Evolutionary conservation across 2,113 vertebrate genomes (phyloP).

Genomic region (Circaetus gallicus): DNA sequence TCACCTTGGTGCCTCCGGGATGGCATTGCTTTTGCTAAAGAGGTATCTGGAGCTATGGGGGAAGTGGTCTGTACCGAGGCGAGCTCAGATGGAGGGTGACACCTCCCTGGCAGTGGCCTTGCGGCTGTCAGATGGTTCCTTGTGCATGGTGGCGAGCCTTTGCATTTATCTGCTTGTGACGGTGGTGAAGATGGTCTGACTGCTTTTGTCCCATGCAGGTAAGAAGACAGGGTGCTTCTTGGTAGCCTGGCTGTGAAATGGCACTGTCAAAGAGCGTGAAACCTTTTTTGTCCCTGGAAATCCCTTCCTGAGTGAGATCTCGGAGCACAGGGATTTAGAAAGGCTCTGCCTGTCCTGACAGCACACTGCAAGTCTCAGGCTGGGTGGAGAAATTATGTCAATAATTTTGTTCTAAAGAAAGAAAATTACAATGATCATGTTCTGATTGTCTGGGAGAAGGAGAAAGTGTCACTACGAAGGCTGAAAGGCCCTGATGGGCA

Average conservation of each 20-base stretch:
- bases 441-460: not conserved
- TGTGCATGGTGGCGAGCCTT: rapidly evolving
- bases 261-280: not conserved
- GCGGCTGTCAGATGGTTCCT: not conserved
- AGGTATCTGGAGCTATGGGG: not conserved
- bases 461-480: not conserved
- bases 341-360: not conserved
- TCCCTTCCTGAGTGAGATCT: not conserved
- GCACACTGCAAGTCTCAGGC: not conserved
- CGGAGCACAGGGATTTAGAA: not conserved
- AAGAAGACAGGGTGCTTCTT: not conserved
- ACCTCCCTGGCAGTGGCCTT: not conserved
- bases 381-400: not conserved
- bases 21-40: rapidly evolving
- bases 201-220: too few relatives aligned
- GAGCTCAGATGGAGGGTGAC: not conserved
- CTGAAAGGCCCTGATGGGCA: not conserved
- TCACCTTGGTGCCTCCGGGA: rapidly evolving
- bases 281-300: not conserved
- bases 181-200: too few relatives aligned
- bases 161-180: rapidly evolving
- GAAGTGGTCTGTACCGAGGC: rapidly evolving
- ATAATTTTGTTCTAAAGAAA: not conserved
- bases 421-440: rapidly evolving
- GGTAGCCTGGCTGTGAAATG: not conserved